phyloP scores from a whole-genome alignment of 2,113 vertebrate species.

The Mugil cephalus region DNA sequence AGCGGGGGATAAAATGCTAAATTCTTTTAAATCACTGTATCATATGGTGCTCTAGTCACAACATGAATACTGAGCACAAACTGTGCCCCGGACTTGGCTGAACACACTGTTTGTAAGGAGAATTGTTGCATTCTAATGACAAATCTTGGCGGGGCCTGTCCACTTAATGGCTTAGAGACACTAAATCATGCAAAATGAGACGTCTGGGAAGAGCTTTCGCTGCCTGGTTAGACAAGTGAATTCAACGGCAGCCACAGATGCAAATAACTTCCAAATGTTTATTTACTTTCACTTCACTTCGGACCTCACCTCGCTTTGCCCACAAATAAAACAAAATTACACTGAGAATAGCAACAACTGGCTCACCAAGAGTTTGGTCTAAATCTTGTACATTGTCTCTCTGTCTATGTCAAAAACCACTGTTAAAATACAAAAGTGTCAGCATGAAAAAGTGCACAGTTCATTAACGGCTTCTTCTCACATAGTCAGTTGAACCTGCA shows the following conservation, averaged over 20 bases:
- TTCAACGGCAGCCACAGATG: background rate
- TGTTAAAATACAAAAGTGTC: slow-evolving; percentile 22
- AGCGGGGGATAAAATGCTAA: background rate
- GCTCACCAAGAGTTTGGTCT: slow-evolving; percentile 14
- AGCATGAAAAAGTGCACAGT: slow-evolving; percentile 21
- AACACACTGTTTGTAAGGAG: background rate
- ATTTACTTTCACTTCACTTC: slow-evolving; percentile 16
- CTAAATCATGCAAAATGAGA: slow-evolving; percentile 13
- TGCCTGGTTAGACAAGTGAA: background rate
- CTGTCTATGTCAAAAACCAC: background rate
- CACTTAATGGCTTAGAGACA: slow-evolving; percentile 2
- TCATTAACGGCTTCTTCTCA: slow-evolving; percentile 9
- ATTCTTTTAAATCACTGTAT: background rate
- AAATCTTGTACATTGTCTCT: background rate
- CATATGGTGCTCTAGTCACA: background rate
- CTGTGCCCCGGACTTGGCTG: background rate
- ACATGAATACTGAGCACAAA: slow-evolving; percentile 2
- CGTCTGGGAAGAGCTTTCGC: background rate
- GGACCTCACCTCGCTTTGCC: background rate
- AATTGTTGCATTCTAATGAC: background rate
- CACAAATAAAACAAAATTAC: background rate
- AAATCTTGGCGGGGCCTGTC: background rate
- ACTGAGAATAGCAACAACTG: background rate
- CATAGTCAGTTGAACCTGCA: background rate
- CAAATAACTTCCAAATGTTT: slow-evolving; percentile 32